Conservation (phyloP, 1,140 invertebrate species). For the Sinonovacula constricta region DNA sequence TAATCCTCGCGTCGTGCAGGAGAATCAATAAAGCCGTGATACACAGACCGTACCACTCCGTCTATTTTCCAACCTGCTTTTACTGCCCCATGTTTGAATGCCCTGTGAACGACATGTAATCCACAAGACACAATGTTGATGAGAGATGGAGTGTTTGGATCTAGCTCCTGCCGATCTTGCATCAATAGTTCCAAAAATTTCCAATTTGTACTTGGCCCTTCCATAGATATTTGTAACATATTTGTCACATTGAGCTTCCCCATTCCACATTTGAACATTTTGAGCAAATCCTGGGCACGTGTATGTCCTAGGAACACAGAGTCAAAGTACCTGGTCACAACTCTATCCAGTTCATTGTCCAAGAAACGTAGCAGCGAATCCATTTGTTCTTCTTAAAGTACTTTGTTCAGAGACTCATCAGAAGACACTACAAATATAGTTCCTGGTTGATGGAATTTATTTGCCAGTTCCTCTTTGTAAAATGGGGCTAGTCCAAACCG, state of each 20-base stretch:
- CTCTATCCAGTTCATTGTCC: conserved; percentile 42
- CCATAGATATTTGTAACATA: conserved; percentile 55
- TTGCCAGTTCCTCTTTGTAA: conserved; percentile 8
- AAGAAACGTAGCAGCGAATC: conserved; percentile 54
- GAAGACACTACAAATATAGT: conserved; percentile 51
- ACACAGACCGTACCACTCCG: conserved; percentile 21
- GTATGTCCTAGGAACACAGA: conserved; percentile 53
- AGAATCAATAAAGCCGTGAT: conserved; percentile 71
- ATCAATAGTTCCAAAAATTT: conserved; percentile 56
- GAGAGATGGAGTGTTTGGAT: conserved; percentile 32
- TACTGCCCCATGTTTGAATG: conserved; percentile 30
- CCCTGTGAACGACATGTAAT: conserved; percentile 42
- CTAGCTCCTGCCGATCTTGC: conserved; percentile 25
- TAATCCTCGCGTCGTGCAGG: conserved; percentile 81
- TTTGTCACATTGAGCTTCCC: conserved; percentile 29
- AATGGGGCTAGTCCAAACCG: conserved; percentile 35
- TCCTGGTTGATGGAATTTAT: conserved; percentile 18
- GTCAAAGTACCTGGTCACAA: conserved; percentile 48
- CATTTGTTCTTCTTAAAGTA: conserved; percentile 54
- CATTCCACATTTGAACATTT: conserved; percentile 35
- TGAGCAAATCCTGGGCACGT: conserved; percentile 51
- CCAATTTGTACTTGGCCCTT: conserved; percentile 59
- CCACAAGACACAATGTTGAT: conserved; percentile 35
- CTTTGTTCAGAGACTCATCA: conserved; percentile 56
- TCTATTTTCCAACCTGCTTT: conserved; percentile 40